These are phyloP conservation scores for Aphodius sticticus DNA, from an alignment of 2,888 invertebrate species.

Conservation along the genomic window DNA sequence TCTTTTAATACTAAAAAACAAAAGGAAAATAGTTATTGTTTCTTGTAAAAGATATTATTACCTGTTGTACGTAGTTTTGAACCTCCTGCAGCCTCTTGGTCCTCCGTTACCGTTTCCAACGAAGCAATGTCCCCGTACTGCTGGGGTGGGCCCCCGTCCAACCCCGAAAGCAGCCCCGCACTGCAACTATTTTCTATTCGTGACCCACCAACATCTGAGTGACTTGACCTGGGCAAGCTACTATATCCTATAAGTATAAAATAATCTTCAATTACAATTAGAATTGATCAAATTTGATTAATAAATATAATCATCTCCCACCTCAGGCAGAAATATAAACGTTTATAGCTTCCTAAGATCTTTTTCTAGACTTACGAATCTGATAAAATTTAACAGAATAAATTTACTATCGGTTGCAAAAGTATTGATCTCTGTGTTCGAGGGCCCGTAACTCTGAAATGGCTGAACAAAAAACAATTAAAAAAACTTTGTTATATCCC, in stretches of 20 bases:
- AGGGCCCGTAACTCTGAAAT: too few relatives aligned
- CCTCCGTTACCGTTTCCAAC: conserved; percentile 76
- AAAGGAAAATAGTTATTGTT: too few relatives aligned
- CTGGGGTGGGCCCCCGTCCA: conserved; percentile 54
- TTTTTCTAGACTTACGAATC: too few relatives aligned
- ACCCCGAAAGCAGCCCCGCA: conserved; percentile 55
- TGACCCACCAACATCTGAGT: conserved; percentile 69
- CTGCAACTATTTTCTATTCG: conserved; percentile 58
- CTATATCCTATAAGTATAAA: conserved; percentile 71
- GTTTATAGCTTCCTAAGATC: too few relatives aligned
- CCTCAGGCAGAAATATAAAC: too few relatives aligned
- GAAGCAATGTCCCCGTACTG: conserved; percentile 59
- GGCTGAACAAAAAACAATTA: too few relatives aligned
- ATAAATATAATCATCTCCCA: too few relatives aligned
- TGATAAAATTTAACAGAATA: too few relatives aligned
- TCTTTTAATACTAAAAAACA: conserved; percentile 54
- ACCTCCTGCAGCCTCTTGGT: conserved; percentile 64
- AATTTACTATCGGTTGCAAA: too few relatives aligned
- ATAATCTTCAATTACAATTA: not conserved
- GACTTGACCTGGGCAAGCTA: conserved; percentile 84
- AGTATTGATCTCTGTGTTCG: too few relatives aligned
- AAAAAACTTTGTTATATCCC: too few relatives aligned
- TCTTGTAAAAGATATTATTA: conserved; percentile 40
- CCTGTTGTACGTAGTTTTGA: conserved; percentile 57
- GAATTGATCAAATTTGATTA: not conserved